Conservation (phyloP, 2,888 invertebrate species). For the Toxonevra muliebris region DNA sequence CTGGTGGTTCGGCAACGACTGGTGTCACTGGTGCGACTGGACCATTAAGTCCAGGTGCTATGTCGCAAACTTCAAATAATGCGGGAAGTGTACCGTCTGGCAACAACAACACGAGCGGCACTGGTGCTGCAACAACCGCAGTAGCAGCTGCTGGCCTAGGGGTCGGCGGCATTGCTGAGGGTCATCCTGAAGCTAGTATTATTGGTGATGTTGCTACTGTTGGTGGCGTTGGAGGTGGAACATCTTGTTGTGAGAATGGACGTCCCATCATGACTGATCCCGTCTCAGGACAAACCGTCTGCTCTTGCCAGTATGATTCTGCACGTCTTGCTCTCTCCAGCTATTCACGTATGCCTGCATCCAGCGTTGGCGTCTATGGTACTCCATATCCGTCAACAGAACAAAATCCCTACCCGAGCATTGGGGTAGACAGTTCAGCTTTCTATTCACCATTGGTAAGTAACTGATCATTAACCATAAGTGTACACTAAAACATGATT, state of each 20-base stretch:
- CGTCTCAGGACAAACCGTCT: slow-evolving; percentile 90
- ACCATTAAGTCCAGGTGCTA: slow-evolving; percentile 64
- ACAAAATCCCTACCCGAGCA: slow-evolving; percentile 92
- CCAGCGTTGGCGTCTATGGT: slow-evolving; percentile 83
- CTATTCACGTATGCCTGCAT: slow-evolving; percentile 81
- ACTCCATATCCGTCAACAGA: slow-evolving; percentile 89
- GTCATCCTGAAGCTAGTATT: neutral
- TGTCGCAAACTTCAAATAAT: slow-evolving; percentile 65
- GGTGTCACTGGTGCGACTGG: slow-evolving; percentile 57
- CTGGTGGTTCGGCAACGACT: slow-evolving; percentile 67
- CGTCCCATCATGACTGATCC: slow-evolving; percentile 93
- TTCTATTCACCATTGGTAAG: slow-evolving; percentile 96
- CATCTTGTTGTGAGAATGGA: slow-evolving; percentile 88
- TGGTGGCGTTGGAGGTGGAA: slow-evolving; percentile 34
- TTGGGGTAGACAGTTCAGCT: slow-evolving; percentile 92
- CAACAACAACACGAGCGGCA: slow-evolving; percentile 37
- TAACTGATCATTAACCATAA: slow-evolving; percentile 46
- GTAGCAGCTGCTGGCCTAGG: slow-evolving; percentile 26
- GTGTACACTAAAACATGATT: neutral
- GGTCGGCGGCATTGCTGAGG: slow-evolving; percentile 28
- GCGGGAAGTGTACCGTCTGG: slow-evolving; percentile 42
- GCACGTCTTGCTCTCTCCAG: slow-evolving; percentile 80
- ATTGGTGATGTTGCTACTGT: slow-evolving; percentile 35
- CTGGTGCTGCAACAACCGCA: slow-evolving; percentile 39
- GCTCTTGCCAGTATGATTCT: slow-evolving; percentile 93